Evolutionary conservation across 30 jellyfish, hydroid and myxozoan genomes (phyloP), one percentile per base, ranked within the genome.

Genomic region (Aurelia aurita complex sp. Pacific): DNA sequence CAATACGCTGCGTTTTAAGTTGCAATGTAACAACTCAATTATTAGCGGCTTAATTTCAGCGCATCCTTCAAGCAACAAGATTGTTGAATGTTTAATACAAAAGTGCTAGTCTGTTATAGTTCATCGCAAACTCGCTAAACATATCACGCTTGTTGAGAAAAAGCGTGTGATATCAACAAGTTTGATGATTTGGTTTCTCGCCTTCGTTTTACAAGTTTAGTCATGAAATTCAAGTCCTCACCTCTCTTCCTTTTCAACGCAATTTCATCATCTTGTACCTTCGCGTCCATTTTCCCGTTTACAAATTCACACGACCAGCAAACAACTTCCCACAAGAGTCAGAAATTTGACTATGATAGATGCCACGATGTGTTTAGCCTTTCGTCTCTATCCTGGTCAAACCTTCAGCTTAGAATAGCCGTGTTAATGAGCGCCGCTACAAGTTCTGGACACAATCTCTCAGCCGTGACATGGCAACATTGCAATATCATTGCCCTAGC

Each of bases 191-290:
- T 62, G 93, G 93, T 84, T 84, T 84, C 79, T 84, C 93, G 79
- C 93, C 87, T 84, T 36, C 42, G 40, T 77, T 73, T 69, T 78
- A 68, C 63, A 64, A 61, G 40, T 74, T 51, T 42, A 74, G 69
- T 79, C 60, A 81, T 66, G 67, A 60, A 36, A 64, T 10, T 43
- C 32, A 64, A 74, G 10, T 19, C 51, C 93, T 84, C 66, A 84
- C 93, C 93, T 51, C 85, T 79, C 78, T 73, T 84, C 76, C 93
- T 84, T 67, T 84, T 84, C 93, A 73, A 73, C 80, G 78, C 68
- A 69, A 67, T 73, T 55, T 16, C 89, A 29, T 36, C 69, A 2
- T 51, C 74, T 29, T 67, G 79, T 17, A 42, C 5, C 10, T 46
- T 15, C 19, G 64, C 52, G 34, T 64, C 75, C 82, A 79, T 46